phyloP scores from a whole-genome alignment of 2,888 invertebrate species.

The Leptinotarsa tumamoca region DNA sequence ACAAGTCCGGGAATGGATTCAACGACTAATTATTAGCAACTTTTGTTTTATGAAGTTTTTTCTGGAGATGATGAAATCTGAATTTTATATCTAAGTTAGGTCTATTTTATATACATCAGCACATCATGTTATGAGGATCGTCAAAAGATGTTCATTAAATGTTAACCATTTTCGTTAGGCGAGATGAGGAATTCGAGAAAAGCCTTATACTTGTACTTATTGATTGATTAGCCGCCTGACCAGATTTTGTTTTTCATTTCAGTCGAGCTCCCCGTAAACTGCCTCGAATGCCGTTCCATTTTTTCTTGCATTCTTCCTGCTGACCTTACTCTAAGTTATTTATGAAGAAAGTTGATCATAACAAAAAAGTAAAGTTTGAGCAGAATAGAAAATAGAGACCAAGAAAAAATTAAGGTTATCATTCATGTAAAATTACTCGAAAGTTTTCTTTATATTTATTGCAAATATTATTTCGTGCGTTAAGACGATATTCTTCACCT shows the following conservation, averaged over 20 bases:
- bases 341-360: background rate
- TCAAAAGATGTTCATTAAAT: too few relatives aligned
- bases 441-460: too few relatives aligned
- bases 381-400: background rate
- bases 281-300: constrained; percentile 1
- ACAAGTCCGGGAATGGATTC: too few relatives aligned
- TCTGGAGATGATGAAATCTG: too few relatives aligned
- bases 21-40: too few relatives aligned
- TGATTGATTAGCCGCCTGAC: constrained; percentile 45
- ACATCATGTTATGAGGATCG: too few relatives aligned
- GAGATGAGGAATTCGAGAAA: constrained; percentile 49
- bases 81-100: too few relatives aligned
- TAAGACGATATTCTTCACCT: constrained; percentile 41
- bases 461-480: too few relatives aligned
- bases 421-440: constrained; percentile 45
- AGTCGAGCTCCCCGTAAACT: constrained; percentile 45
- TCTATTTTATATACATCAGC: too few relatives aligned
- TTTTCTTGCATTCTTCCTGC: background rate
- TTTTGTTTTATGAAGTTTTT: too few relatives aligned
- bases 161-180: constrained; percentile 44
- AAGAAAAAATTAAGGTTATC: constrained; percentile 26
- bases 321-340: background rate
- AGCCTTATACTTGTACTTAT: constrained; percentile 50
- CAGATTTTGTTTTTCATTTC: constrained; percentile 50
- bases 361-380: background rate